phyloP scores from a whole-genome alignment of 2,113 vertebrate species.

The Upupa epops region DNA sequence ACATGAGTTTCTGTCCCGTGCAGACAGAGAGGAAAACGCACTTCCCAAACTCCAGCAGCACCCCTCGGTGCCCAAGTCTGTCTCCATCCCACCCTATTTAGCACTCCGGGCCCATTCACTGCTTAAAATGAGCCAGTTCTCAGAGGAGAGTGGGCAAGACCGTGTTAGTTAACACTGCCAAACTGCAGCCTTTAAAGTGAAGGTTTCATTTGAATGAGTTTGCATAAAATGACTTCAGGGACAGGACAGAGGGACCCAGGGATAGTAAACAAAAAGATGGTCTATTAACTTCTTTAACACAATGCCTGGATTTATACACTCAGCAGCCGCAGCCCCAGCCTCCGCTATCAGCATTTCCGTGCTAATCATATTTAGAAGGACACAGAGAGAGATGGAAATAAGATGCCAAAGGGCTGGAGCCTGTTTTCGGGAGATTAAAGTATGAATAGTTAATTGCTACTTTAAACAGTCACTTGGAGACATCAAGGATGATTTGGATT shows the following conservation, averaged over 20 bases:
- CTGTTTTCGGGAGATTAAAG: conserved; percentile 54
- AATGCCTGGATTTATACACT: conserved; percentile 10
- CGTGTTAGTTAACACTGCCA: conserved; percentile 15
- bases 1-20: background rate
- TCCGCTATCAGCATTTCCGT: background rate
- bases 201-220: conserved; percentile 47
- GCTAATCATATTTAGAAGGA: conserved; percentile 34
- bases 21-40: background rate
- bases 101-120: background rate
- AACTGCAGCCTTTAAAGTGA: conserved; percentile 24
- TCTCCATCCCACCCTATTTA: background rate
- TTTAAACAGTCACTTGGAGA: background rate
- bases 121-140: conserved; percentile 23
- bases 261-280: conserved; percentile 25
- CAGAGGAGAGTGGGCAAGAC: background rate
- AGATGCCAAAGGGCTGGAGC: conserved; percentile 52
- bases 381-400: conserved; percentile 35
- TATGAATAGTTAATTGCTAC: conserved; percentile 37
- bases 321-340: background rate
- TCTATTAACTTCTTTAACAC: conserved; percentile 30
- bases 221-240: conserved; percentile 54
- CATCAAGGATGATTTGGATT: background rate
- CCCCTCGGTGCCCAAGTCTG: background rate
- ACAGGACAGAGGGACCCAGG: background rate
- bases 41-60: background rate